Conservation (phyloP, 2,113 vertebrate genomes). For the pig (Sus scrofa) region DNA sequence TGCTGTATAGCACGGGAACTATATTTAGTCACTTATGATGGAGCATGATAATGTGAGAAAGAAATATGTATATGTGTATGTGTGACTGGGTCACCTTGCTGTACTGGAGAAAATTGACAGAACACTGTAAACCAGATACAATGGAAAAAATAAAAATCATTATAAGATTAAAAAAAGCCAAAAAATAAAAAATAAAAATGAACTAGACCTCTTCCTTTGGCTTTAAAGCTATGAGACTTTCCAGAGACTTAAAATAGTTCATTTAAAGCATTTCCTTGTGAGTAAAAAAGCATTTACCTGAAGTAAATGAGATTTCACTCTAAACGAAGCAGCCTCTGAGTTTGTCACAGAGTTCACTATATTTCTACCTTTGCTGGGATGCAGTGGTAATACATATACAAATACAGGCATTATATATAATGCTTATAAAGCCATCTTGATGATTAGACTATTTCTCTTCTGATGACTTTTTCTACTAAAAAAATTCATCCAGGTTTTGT, state of each 20-base stretch:
- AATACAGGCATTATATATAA: not conserved
- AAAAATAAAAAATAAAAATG: too few relatives aligned
- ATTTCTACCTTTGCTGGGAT: not conserved
- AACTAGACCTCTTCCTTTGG: not conserved
- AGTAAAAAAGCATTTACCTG: not conserved
- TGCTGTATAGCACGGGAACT: too few relatives aligned
- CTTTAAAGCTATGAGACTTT: slow-evolving; percentile 21
- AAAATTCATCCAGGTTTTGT: not conserved
- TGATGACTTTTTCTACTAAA: not conserved
- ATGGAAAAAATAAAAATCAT: too few relatives aligned
- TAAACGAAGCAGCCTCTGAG: slow-evolving; percentile 11
- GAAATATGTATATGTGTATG: too few relatives aligned
- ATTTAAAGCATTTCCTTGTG: slow-evolving; percentile 1
- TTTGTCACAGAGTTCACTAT: slow-evolving; percentile 6
- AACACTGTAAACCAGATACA: too few relatives aligned
- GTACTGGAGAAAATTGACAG: too few relatives aligned
- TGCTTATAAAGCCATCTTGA: not conserved
- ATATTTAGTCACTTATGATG: too few relatives aligned
- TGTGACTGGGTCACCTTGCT: too few relatives aligned
- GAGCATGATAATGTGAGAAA: too few relatives aligned
- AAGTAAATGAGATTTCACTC: slow-evolving; percentile 37
- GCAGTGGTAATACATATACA: not conserved
- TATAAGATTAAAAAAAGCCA: too few relatives aligned
- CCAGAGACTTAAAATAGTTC: not conserved
- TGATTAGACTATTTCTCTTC: not conserved